Base-by-base conservation (phyloP, 92 coral and sea anemone genomes). In the Palythoa caribaeorum region DNA sequence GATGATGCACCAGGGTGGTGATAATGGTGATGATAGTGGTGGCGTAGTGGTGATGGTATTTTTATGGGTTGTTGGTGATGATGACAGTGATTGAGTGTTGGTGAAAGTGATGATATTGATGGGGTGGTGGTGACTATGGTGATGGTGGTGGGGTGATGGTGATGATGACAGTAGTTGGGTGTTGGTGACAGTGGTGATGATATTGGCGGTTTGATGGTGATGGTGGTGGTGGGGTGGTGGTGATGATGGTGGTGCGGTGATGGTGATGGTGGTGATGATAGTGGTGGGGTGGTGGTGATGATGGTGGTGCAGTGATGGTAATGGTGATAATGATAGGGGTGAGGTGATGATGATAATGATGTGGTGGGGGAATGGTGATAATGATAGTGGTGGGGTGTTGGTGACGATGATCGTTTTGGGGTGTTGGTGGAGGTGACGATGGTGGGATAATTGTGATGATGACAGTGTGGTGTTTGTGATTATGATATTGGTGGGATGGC, bases 131-230 rank as follows among this genome's bases (percentile, higher is more conserved):
- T 57, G 65, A 57, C 19, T 3, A 9, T 57, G 65, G 19, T 17
- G 65, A 12, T 57, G 65, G 19, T 78, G 65, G 53, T 78, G 36
- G 50, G 71, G 52, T 60, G 53, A 54, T 60, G 71, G 19, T 51
- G 65, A 12, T 57, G 65, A 77, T n/a, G 65, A 48, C 48, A 53
- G 19, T 78, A 63, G 53, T 78, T 44, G 50, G 71, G 52, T 60
- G 53, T 36, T 60, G 71, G 19, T 51, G 38, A 78, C 83, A 53
- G 38, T 79, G 50, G 48, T 57, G 65, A 70, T 53, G 70, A 21
- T 21, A 1, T 5, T 78, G 44, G 1, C 57, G 21, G 35, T 60
- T 38, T 79, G 11, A 48, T 13, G 14, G 13, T 38, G 35, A 13
- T 76, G 13, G 12, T 6, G 9, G 36, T 75, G 35, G 7, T 10